Conservation (phyloP, 2,888 invertebrate species). For the Tethea ocularis region DNA sequence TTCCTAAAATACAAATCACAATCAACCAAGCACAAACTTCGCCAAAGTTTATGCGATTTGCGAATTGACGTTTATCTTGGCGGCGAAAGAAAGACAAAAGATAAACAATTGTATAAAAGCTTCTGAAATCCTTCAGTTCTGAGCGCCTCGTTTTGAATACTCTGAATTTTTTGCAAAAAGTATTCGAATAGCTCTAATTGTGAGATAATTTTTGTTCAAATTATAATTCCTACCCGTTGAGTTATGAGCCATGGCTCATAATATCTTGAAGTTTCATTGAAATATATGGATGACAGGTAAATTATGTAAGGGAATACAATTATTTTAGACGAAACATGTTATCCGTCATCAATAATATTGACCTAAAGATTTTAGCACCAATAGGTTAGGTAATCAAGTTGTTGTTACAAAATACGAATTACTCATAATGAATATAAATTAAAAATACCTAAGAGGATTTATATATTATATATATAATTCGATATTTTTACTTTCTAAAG, state of each 20-base stretch:
- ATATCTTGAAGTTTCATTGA: not conserved
- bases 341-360: not conserved
- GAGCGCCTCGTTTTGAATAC: constrained; percentile 19
- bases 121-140: constrained; percentile 46
- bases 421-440: no score
- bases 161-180: constrained; percentile 1
- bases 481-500: no score
- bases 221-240: not conserved
- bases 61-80: constrained; percentile 56
- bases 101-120: constrained; percentile 47
- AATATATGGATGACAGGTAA: not conserved
- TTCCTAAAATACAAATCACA: constrained; percentile 28
- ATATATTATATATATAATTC: no score
- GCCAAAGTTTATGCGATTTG: constrained; percentile 50
- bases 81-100: constrained; percentile 49
- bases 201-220: not conserved
- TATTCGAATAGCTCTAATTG: constrained; percentile 6
- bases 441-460: no score
- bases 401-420: not conserved
- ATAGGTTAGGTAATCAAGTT: not conserved
- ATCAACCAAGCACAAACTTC: constrained; percentile 53
- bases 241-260: not conserved
- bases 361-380: not conserved
- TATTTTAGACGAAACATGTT: constrained; percentile 15
- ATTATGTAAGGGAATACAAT: constrained; percentile 25